phyloP scores from a whole-genome alignment of 2,888 invertebrate species.

The Microctonus hyperodae region DNA sequence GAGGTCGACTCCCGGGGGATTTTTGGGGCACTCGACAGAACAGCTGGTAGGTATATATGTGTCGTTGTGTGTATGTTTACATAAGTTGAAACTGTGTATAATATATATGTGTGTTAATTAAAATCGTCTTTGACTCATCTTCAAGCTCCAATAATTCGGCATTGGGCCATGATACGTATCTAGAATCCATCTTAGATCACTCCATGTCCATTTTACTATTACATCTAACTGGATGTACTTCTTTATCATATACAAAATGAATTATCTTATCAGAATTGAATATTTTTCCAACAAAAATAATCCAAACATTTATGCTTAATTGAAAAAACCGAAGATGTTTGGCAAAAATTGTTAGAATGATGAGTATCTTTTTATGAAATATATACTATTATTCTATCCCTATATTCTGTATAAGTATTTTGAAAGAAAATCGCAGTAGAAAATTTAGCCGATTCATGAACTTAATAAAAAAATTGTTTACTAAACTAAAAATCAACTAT shows the following conservation, averaged over 20 bases:
- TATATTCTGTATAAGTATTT: too few species aligned
- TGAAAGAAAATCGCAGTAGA: too few species aligned
- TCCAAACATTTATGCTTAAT: too few species aligned
- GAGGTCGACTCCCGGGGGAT: constrained; percentile 59
- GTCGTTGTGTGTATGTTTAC: constrained; percentile 9
- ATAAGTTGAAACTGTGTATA: too few species aligned
- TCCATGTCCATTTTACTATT: background rate
- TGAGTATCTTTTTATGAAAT: too few species aligned
- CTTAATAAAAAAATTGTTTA: too few species aligned
- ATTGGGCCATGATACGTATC: background rate
- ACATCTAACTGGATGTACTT: background rate
- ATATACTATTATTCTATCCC: too few species aligned
- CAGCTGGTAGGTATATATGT: too few species aligned
- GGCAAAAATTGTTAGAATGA: too few species aligned
- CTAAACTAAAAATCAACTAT: too few species aligned
- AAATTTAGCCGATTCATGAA: too few species aligned
- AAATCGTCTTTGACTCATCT: constrained; percentile 44
- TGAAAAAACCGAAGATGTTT: too few species aligned
- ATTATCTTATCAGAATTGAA: background rate
- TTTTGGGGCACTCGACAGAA: constrained; percentile 55
- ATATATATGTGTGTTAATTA: constrained; percentile 59
- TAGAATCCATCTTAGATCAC: background rate
- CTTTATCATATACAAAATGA: background rate
- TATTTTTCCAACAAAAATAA: background rate
- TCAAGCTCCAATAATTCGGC: background rate